A percentile compares a stretch with the other conserved stretches of the same genome.
These are phyloP conservation scores for Drosophila oshimai DNA, from an alignment of 1,140 invertebrate genomes.

Conservation along the genomic window DNA sequence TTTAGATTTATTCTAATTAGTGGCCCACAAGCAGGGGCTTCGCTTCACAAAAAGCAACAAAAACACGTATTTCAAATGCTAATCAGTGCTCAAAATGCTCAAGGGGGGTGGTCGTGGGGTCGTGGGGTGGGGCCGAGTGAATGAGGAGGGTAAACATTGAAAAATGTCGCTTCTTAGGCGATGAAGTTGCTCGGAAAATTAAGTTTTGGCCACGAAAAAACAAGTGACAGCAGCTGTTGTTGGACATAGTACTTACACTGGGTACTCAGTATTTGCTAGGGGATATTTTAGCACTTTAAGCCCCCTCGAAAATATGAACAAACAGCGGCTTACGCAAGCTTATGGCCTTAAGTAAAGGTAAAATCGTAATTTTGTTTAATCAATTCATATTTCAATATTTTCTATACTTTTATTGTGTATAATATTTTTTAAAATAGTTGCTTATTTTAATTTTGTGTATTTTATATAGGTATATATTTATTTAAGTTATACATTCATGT, in stretches of 20 bases:
- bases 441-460: too few species aligned
- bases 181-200: conserved; percentile 73
- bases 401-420: too few species aligned
- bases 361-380: not conserved
- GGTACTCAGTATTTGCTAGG: not conserved
- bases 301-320: not conserved
- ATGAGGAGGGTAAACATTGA: conserved; percentile 37
- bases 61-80: conserved; percentile 64
- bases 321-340: not conserved
- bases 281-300: not conserved
- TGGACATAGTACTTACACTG: conserved; percentile 20
- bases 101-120: too few species aligned
- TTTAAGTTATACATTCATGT: too few species aligned
- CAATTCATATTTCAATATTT: too few species aligned
- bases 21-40: too few species aligned
- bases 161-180: conserved; percentile 71
- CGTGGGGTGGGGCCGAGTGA: not conserved
- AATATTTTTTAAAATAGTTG: too few species aligned
- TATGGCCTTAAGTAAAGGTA: not conserved
- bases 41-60: conserved; percentile 22
- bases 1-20: conserved; percentile 80
- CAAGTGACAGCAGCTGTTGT: conserved; percentile 51
- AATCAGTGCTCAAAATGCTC: conserved; percentile 56
- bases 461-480: too few species aligned
- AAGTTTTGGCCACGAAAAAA: conserved; percentile 43